phyloP scores from a whole-genome alignment of 2,113 vertebrate genomes.

The Syngnathus scovelli region DNA sequence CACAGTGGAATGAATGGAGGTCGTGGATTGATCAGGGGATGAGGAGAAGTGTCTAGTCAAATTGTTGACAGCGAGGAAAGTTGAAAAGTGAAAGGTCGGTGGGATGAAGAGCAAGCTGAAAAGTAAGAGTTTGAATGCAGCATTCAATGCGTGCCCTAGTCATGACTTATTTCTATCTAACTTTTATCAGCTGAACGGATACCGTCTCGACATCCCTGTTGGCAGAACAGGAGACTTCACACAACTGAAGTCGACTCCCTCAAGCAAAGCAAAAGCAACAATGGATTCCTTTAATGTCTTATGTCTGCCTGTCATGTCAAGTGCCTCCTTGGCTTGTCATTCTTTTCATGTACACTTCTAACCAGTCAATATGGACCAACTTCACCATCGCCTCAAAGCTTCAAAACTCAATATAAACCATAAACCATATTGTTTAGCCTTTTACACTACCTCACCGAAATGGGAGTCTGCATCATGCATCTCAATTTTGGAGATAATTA shows the following conservation, averaged over 20 bases:
- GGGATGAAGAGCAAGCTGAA: background rate
- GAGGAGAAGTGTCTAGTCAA: background rate
- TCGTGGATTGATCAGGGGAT: conserved; percentile 8
- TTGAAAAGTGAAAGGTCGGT: background rate
- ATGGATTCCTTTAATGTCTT: conserved; percentile 54
- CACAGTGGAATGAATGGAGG: background rate
- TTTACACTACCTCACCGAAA: background rate
- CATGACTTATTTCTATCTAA: conserved; percentile 40
- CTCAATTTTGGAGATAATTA: background rate
- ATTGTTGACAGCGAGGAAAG: background rate
- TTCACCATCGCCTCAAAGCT: background rate
- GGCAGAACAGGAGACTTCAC: conserved; percentile 47
- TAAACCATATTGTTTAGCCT: background rate
- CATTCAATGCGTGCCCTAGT: conserved; percentile 33
- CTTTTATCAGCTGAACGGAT: conserved; percentile 53
- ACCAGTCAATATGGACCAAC: background rate
- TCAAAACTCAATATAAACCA: background rate
- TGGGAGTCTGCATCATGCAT: background rate
- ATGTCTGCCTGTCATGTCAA: conserved; percentile 57
- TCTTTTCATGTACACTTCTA: conserved; percentile 14
- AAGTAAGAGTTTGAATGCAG: conserved; percentile 20
- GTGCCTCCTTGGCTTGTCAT: conserved; percentile 29
- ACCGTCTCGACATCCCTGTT: conserved; percentile 50
- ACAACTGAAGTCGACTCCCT: conserved; percentile 44
- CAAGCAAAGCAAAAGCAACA: conserved; percentile 52